Evolutionary conservation across 2,797 vertebrate genomes (phyloP), one percentile per base, ranked within the genome.

Genomic region (Scyliorhinus canicula): DNA sequence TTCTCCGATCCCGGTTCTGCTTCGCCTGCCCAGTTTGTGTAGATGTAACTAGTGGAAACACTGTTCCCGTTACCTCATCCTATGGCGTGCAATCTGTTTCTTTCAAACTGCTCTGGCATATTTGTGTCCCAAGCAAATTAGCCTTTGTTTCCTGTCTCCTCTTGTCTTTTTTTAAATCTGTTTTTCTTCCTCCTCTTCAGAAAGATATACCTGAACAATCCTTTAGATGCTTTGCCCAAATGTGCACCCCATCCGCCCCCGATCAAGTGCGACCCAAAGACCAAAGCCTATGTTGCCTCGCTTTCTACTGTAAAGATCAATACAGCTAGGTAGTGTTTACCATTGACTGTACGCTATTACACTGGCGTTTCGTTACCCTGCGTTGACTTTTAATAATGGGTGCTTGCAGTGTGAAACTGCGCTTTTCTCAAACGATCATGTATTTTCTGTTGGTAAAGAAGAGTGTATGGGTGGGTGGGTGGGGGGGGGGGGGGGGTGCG

Each of bases 161-260:
- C 95, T 96, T 96, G 91, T 93, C 47, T 95, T 55, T 95, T 95
- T 96, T n/a, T n/a, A n/a, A n/a, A 77, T 93, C 95, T 96, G 95
- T 95, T 67, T 95, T 95, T 82, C 95, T 95, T 96, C 95, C 95
- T 96, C 95, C 95, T 82, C 95, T 95, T 96, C 88, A 95, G 95
- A 95, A 96, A 96, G 95, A 74, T 95, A 96, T 95, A 96, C 71
- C 96, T 96, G 96, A 95, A 96, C 95, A 96, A 96, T 95, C 96
- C 95, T 95, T 95, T 96, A 96, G 96, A 96, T 96, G 95, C 96
- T 71, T 95, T 95, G 24, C 95, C 60, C 95, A 96, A 95, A 95
- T 94, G 85, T 8, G 79, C 95, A 82, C 95, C 95, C 95, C 95
- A 96, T 74, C 95, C 95, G 57, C 95, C 95, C 90, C 95, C 95